These are phyloP conservation scores for Gyrodactylus salaris DNA, from an alignment of 1,140 invertebrate genomes.

Conservation along the genomic window DNA sequence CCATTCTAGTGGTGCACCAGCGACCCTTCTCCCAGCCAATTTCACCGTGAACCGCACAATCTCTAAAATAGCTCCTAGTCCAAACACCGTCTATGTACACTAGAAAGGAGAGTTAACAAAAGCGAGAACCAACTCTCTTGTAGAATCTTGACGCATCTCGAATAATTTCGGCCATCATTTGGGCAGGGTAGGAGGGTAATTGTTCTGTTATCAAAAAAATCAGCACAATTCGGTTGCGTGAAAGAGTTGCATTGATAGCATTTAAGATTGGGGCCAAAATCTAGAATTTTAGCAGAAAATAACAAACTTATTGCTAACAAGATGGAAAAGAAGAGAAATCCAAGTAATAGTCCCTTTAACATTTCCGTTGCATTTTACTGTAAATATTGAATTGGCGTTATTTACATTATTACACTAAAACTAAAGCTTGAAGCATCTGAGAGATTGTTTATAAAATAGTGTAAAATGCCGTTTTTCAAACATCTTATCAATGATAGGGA, in stretches of 20 bases:
- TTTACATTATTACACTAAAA: no score
- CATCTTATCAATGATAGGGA: no score
- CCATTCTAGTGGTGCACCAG: slow-evolving; percentile 15
- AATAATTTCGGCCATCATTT: slow-evolving; percentile 10
- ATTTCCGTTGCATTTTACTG: no score
- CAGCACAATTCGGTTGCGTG: slow-evolving; percentile 17
- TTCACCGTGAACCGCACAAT: slow-evolving; percentile 15
- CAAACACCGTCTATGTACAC: slow-evolving; percentile 16
- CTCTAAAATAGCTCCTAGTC: slow-evolving; percentile 17
- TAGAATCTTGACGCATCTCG: slow-evolving; percentile 17
- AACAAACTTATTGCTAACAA: no score
- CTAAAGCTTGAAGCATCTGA: no score
- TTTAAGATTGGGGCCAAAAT: slow-evolving; percentile 11
- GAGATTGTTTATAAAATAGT: no score
- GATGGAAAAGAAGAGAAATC: no score
- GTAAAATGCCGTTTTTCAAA: no score
- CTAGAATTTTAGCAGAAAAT: no score
- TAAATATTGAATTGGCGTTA: no score
- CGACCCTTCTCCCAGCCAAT: slow-evolving; percentile 17
- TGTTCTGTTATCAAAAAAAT: slow-evolving; percentile 19
- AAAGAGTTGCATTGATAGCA: slow-evolving; percentile 20
- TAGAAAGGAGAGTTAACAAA: neutral
- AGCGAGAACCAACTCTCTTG: slow-evolving; percentile 15
- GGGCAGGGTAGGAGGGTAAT: slow-evolving; percentile 14
- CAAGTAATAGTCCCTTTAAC: no score